Evolutionary conservation across 2,888 invertebrate species (phyloP).

Genomic region (Eueremaeus valkanovi): DNA sequence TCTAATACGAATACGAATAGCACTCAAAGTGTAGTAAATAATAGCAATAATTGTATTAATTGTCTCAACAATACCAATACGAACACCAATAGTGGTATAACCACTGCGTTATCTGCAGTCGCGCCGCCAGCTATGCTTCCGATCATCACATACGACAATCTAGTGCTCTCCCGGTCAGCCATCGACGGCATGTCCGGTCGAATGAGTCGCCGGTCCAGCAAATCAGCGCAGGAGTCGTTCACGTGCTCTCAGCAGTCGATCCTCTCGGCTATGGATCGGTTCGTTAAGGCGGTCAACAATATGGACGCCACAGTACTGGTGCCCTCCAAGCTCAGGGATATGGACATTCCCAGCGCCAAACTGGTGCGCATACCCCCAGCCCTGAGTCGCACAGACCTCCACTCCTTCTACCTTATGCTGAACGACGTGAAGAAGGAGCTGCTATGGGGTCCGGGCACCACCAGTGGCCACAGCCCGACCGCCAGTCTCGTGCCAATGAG

Average conservation of each 20-base stretch:
- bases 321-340: slow-evolving; percentile 52
- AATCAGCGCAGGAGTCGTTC: slow-evolving; percentile 8
- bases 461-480: background rate
- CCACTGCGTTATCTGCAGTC: background rate
- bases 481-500: slow-evolving; percentile 32
- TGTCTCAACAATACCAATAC: background rate
- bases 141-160: background rate
- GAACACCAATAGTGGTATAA: background rate
- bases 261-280: slow-evolving; percentile 52
- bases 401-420: slow-evolving; percentile 51
- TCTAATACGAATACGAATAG: no score
- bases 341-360: slow-evolving; percentile 47
- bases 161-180: background rate
- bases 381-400: slow-evolving; percentile 47
- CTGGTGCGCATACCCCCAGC: slow-evolving; percentile 44
- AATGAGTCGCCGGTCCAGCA: background rate
- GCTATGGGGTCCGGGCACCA: slow-evolving; percentile 49
- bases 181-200: slow-evolving; percentile 4
- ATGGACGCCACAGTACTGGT: slow-evolving; percentile 54
- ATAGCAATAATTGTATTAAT: slow-evolving; percentile 5
- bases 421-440: slow-evolving; percentile 53
- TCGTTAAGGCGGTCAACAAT: slow-evolving; percentile 52
- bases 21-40: background rate
- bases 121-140: slow-evolving; percentile 9
- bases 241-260: slow-evolving; percentile 74